Percentiles rank a stretch among this genome's conserved stretches.
phyloP scores from a whole-genome alignment of 2,888 invertebrate genomes.

The Polylopha cassiicola region DNA sequence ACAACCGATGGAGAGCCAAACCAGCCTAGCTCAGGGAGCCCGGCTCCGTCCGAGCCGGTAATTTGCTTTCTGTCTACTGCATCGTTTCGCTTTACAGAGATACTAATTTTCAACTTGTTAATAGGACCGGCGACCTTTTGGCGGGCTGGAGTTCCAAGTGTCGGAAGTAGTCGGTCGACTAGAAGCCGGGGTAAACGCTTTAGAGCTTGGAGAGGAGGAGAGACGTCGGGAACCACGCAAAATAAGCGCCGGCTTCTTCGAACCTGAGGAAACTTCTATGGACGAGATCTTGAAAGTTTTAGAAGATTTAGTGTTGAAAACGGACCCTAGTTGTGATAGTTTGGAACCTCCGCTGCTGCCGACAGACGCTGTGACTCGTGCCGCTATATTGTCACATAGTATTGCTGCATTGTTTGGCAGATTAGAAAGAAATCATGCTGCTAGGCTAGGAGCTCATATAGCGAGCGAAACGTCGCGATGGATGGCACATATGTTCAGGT shows the following conservation, averaged over 20 bases:
- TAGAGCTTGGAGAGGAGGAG: constrained; percentile 59
- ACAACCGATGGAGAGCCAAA: constrained; percentile 54
- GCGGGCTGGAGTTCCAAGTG: constrained; percentile 83
- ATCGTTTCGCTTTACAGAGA: constrained; percentile 22
- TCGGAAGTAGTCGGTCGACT: constrained; percentile 83
- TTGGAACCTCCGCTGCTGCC: constrained; percentile 78
- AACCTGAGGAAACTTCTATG: constrained; percentile 75
- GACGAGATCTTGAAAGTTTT: constrained; percentile 79
- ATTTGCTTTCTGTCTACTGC: constrained; percentile 24
- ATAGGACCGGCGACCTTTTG: constrained; percentile 80
- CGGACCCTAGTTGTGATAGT: constrained; percentile 80
- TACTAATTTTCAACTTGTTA: constrained; percentile 36
- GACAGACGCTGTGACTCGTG: constrained; percentile 78
- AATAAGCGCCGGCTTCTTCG: constrained; percentile 72
- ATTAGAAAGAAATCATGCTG: constrained; percentile 86
- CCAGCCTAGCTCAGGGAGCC: constrained; percentile 47
- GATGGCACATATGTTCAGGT: constrained; percentile 92
- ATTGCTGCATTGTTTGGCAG: constrained; percentile 92
- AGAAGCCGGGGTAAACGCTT: constrained; percentile 79
- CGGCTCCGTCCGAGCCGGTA: constrained; percentile 52
- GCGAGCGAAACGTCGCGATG: constrained; percentile 91
- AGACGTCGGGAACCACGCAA: constrained; percentile 61
- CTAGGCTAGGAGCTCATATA: constrained; percentile 87
- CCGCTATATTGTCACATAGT: constrained; percentile 89
- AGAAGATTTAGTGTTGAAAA: constrained; percentile 78